A percentile compares a stretch with the other conserved stretches of the same genome.
Evolutionary conservation across 2,888 invertebrate genomes (phyloP).

Genomic region (Cephus nigrinus): DNA sequence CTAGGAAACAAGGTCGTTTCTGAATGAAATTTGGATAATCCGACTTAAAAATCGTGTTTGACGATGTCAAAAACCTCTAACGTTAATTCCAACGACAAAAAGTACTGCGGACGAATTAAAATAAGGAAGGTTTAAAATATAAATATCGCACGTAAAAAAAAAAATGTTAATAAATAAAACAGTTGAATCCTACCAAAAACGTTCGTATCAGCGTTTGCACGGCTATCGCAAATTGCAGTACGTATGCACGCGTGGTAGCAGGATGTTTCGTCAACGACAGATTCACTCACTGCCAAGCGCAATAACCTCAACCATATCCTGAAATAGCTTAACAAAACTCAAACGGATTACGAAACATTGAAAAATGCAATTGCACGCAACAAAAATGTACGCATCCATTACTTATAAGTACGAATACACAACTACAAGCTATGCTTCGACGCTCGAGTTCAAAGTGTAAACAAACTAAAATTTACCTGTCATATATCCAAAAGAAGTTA

Average conservation of each 20-base stretch:
- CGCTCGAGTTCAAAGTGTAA: neutral
- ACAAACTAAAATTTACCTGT: neutral
- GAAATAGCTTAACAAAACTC: neutral
- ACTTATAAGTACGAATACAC: neutral
- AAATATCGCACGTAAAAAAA: conserved; percentile 5
- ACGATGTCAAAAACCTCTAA: too few relatives aligned
- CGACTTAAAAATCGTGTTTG: too few relatives aligned
- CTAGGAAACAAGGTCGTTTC: too few relatives aligned
- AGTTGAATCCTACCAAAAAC: neutral
- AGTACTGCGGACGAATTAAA: neutral
- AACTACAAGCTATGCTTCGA: neutral
- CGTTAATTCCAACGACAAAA: neutral
- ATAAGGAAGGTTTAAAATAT: neutral
- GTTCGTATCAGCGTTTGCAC: neutral
- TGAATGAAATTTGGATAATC: too few relatives aligned
- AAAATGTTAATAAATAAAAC: neutral
- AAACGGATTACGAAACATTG: neutral
- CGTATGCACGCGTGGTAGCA: conserved; percentile 10
- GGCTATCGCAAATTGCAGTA: neutral
- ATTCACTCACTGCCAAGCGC: conserved; percentile 30
- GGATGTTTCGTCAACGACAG: conserved; percentile 33
- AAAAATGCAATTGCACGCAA: neutral
- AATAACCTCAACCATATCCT: conserved; percentile 24
- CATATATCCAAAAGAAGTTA: neutral
- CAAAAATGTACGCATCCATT: neutral